Base-by-base conservation (phyloP, 2,888 invertebrate species). In the Galerucella pusilla region DNA sequence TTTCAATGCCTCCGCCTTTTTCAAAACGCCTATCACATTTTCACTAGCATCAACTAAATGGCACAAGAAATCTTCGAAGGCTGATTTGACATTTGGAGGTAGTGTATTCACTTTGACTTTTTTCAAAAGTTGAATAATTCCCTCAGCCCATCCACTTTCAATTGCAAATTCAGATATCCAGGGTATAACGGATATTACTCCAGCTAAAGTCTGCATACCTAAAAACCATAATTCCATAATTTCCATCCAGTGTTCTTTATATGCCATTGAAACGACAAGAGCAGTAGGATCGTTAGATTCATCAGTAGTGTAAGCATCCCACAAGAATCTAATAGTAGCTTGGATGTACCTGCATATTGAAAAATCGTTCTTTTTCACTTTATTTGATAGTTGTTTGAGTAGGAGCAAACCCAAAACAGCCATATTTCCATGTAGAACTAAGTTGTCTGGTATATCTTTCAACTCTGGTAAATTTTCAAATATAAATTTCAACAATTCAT, bases 131-230 rank as follows among this genome's bases (percentile, higher is more conserved):
- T 93, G 93, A 69, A 96, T 90, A 73, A 97, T 96, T 12, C 96
- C 96, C 85, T 95, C 93, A 4, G 95, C 94, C 96, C 97, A 97
- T n/a, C 97, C 97, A 85, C 96, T 96, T 83, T 97, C 97, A 76
- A 97, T 93, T 5, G 96, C 94, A 88, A 96, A 96, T 83, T 96
- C 96, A 0, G 95, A 95, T 77, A 96, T 92, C 96, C 96, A 96
- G 4, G 96, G 95, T 77, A 96, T 91, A 76, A 93, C 91, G 20
- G 94, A 92, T 59, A 97, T 88, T 92, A 83, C 95, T 93, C 81
- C 81, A 11, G 85, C 81, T 90, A 97, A 93, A 1, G 97, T 96
- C 86, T 97, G 97, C 96, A 97, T 96, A 28, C 97, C 97, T 77
- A 97, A 89, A 87, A 96, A 97, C 97, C 97, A 97, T 14, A 97